A percentile compares a stretch with the other conserved stretches of the same genome.
Evolutionary conservation across 2,797 vertebrate species (phyloP).

Genomic region (Spondyliosoma cantharus): DNA sequence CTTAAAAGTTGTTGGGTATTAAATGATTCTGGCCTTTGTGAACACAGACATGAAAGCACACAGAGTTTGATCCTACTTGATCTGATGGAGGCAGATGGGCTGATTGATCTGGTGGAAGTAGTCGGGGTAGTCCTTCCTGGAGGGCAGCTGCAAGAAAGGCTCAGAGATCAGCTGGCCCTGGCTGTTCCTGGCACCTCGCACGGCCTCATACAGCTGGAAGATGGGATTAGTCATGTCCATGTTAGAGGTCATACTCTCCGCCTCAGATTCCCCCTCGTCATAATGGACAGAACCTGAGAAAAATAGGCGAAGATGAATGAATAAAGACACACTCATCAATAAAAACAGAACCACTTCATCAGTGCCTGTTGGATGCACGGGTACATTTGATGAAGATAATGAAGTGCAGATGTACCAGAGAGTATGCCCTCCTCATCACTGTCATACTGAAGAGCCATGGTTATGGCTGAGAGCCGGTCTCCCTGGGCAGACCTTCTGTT

Average conservation of each 20-base stretch:
- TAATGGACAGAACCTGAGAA: constrained; percentile 91
- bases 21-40: neutral
- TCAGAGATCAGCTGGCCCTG: constrained; percentile 97
- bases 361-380: neutral
- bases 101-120: constrained; percentile 97
- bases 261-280: constrained; percentile 96
- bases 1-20: neutral
- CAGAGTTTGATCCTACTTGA: constrained; percentile 86
- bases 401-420: constrained; percentile 84
- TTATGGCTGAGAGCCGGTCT: constrained; percentile 95
- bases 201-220: constrained; percentile 96
- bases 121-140: constrained; percentile 97
- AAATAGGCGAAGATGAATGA: neutral
- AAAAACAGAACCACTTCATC: neutral
- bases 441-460: constrained; percentile 97
- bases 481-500: constrained; percentile 94
- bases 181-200: constrained; percentile 93
- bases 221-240: constrained; percentile 96
- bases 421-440: constrained; percentile 97
- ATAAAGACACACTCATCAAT: neutral
- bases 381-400: neutral
- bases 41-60: neutral
- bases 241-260: constrained; percentile 94
- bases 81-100: constrained; percentile 94
- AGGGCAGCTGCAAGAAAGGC: constrained; percentile 96